Evolutionary conservation across 2,797 vertebrate genomes (phyloP).

Genomic region (Trachops cirrhosus): DNA sequence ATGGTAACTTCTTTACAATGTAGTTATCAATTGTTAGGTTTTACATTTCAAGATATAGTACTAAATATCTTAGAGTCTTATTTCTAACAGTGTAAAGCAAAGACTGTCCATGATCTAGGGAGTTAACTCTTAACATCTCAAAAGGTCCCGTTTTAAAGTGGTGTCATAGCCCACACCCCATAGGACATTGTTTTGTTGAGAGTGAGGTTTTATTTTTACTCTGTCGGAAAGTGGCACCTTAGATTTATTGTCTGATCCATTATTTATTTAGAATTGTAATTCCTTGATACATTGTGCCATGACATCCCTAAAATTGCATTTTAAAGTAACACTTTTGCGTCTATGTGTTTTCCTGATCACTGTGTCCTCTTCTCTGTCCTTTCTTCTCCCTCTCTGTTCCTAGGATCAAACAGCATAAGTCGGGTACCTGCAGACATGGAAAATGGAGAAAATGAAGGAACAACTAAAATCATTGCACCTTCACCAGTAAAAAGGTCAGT

Average conservation of each 20-base stretch:
- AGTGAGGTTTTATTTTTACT: neutral
- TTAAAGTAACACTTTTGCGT: neutral
- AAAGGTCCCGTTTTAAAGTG: neutral
- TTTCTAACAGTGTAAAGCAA: neutral
- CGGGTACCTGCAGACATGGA: slow-evolving; percentile 78
- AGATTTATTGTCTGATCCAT: neutral
- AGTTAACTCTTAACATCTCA: neutral
- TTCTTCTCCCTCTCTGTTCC: neutral
- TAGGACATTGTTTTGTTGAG: neutral
- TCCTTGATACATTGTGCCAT: neutral
- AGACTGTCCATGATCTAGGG: neutral
- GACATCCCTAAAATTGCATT: neutral
- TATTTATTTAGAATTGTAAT: slow-evolving; percentile 3
- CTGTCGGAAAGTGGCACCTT: neutral
- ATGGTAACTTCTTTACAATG: neutral
- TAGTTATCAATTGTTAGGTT: neutral
- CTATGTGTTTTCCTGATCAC: neutral
- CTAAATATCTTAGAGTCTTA: neutral
- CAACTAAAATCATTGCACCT: slow-evolving; percentile 85
- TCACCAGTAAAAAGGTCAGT: slow-evolving; percentile 88
- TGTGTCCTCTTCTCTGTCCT: neutral
- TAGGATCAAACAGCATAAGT: slow-evolving; percentile 80
- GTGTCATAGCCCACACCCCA: neutral
- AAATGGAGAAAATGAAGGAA: slow-evolving; percentile 84
- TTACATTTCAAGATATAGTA: neutral